These are phyloP conservation scores for Loxodonta africana DNA, from an alignment of 2,113 vertebrate species.

Conservation along the genomic window DNA sequence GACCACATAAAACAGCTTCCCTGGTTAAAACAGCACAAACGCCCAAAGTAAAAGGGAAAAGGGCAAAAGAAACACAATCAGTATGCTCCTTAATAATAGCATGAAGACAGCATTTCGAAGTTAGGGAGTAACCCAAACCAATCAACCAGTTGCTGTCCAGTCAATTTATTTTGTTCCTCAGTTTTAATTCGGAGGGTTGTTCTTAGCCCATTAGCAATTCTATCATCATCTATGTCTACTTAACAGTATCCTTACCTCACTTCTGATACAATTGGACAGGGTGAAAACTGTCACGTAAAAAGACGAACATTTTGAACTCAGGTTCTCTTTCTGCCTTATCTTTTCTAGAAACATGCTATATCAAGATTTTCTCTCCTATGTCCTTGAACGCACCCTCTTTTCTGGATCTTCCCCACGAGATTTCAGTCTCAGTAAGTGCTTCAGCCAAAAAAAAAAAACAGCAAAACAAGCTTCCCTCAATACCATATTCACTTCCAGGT, in stretches of 20 bases:
- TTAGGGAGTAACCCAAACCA: neutral
- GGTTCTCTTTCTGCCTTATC: fast-evolving
- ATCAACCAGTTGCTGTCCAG: no score
- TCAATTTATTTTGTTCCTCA: neutral
- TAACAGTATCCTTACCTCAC: neutral
- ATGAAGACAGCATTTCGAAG: neutral
- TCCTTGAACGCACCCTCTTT: neutral
- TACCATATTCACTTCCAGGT: neutral
- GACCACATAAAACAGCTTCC: neutral
- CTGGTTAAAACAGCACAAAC: neutral
- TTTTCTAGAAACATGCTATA: neutral
- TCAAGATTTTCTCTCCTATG: neutral
- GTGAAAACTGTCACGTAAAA: neutral
- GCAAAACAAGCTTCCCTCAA: neutral
- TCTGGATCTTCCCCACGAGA: neutral
- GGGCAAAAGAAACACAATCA: neutral
- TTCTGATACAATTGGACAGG: neutral
- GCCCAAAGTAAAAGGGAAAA: neutral
- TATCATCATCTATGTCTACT: neutral
- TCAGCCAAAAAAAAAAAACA: neutral
- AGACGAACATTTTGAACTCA: neutral
- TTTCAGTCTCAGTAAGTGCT: neutral
- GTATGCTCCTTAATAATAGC: neutral
- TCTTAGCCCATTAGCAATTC: neutral
- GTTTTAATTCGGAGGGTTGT: neutral